Evolutionary conservation across 2,797 vertebrate species (phyloP).

Genomic region (Phalanger gymnotis): DNA sequence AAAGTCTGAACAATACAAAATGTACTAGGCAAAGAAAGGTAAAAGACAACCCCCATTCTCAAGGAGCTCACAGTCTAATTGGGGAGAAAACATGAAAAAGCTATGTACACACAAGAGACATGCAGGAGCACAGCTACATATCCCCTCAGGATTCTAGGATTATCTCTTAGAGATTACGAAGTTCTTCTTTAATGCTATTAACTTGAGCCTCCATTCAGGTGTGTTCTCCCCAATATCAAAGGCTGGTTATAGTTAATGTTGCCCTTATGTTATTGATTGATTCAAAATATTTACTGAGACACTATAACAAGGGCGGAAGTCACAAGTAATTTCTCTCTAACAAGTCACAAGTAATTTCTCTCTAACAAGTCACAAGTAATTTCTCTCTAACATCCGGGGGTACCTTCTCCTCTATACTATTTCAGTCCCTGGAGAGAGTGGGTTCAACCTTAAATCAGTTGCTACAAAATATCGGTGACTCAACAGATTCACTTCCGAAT

Average conservation of each 20-base stretch:
- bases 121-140: background rate
- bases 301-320: background rate
- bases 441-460: background rate
- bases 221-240: background rate
- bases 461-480: background rate
- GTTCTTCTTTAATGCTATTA: background rate
- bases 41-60: background rate
- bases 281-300: no score
- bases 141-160: background rate
- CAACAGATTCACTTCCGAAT: background rate
- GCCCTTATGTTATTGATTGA: no score
- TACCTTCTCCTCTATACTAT: background rate
- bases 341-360: no score
- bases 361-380: background rate
- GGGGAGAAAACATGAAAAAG: background rate
- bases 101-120: background rate
- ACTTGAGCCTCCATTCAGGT: background rate
- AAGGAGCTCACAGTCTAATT: background rate
- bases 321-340: no score
- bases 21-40: background rate
- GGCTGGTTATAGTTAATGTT: background rate
- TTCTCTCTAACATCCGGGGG: no score
- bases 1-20: background rate
- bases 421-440: background rate
- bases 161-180: background rate